A percentile compares a stretch with the other conserved stretches of the same genome.
These are phyloP conservation scores for Cottus gobio DNA, from an alignment of 2,113 vertebrate genomes.

Conservation along the genomic window DNA sequence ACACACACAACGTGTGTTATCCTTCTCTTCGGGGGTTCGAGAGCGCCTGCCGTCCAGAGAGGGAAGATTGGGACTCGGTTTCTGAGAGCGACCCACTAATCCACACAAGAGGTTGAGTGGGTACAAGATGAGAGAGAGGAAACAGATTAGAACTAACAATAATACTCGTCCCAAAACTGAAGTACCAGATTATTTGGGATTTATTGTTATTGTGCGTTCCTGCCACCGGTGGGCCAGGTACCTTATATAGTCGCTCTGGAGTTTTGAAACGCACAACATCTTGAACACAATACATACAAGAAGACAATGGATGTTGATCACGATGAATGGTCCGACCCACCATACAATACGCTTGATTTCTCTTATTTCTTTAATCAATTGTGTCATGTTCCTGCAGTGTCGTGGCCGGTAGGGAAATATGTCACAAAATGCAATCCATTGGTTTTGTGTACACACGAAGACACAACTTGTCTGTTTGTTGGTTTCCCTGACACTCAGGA, in stretches of 20 bases:
- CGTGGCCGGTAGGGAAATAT: no score
- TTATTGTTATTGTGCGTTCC: constrained; percentile 42
- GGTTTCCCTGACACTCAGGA: not conserved
- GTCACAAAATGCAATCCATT: not conserved
- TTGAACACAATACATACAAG: constrained; percentile 12
- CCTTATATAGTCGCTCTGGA: not conserved
- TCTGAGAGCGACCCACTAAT: constrained; percentile 59
- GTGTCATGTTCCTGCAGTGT: not conserved
- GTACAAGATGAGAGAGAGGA: constrained; percentile 52
- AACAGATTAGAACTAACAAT: constrained; percentile 63
- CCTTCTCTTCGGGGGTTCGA: not conserved
- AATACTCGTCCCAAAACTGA: constrained; percentile 50
- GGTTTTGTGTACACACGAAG: not conserved
- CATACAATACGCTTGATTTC: not conserved
- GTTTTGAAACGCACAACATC: constrained; percentile 4
- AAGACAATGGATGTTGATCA: not conserved
- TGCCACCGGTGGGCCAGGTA: not conserved
- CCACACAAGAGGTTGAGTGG: constrained; percentile 48
- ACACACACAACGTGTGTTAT: not conserved
- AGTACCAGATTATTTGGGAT: constrained; percentile 62
- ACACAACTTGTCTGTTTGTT: no score
- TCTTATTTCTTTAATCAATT: no score
- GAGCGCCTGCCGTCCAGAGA: not conserved
- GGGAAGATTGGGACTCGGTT: constrained; percentile 25
- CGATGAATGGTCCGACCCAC: not conserved